Base-by-base conservation (phyloP, 2,888 invertebrate species). In the Alentia gelatinosa region DNA sequence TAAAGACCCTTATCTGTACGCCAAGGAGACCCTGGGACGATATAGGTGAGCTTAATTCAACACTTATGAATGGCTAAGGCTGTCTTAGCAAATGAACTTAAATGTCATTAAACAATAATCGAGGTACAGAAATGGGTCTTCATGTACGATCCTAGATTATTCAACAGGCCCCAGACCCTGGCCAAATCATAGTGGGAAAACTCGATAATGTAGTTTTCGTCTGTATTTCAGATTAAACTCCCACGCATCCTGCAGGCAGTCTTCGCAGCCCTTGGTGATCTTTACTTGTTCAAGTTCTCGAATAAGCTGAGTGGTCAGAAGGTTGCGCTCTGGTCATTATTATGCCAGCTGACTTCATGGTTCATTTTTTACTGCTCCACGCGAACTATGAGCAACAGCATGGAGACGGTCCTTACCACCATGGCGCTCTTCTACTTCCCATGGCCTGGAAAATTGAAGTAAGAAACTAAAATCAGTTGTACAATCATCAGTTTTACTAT, bases 311-410 rank as follows among this genome's bases (percentile, higher is more conserved):
- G 95, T 92, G 96, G 95, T 39, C 92, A 93, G 30, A 93, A 93
- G 0, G 95, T 95, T 23, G 96, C 96, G 1, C 94, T 98, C 96
- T 98, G 98, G 98, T 97, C 98, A 0, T 95, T 98, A 9, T 97
- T 98, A 93, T 97, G 97, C 91, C 97, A 98, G 89, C 96, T 97
- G 0, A 97, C 97, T 0, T 98, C 98, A 75, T 99, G 98, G 98
- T 99, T 98, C 96, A 98, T 98, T 97, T 98, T 98, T 95, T 99
- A 98, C 95, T 98, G 98, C 19, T 97, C 97, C 0, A 97, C 98
- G 0, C 97, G 99, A 89, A 99, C 99, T 0, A 95, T 99, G 86
- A 97, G 98, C 50, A 99, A 99, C 95, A 98, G 98, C 0, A 96
- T 98, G 92, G 99, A 99, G 96, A 97, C 98, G 42, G 97, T 97